A percentile compares a stretch with the other conserved stretches of the same genome.
Evolutionary conservation across 2,888 invertebrate species (phyloP).

Genomic region (Hyposoter didymator): DNA sequence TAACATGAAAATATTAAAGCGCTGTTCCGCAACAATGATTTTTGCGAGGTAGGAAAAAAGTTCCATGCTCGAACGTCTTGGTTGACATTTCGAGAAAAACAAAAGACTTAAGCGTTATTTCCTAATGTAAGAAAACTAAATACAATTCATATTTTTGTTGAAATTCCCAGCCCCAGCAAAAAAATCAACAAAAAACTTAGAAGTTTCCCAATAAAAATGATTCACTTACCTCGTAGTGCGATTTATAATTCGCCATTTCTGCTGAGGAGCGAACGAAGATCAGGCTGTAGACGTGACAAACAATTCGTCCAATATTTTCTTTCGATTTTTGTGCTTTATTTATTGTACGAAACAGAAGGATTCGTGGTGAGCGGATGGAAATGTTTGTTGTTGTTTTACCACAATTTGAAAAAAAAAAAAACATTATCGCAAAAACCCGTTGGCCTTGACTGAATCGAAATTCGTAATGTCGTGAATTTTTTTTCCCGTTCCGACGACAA

Average conservation of each 20-base stretch:
- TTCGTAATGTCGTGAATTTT: neutral
- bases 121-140: neutral
- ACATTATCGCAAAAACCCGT: no score
- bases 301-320: conserved; percentile 1
- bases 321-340: conserved; percentile 69
- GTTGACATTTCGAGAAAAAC: neutral
- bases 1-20: no score
- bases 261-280: neutral
- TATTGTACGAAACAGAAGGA: conserved; percentile 78
- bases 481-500: conserved; percentile 20
- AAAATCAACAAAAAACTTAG: neutral
- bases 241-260: neutral
- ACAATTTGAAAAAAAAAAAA: conserved; percentile 44
- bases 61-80: neutral
- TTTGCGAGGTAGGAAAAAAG: neutral
- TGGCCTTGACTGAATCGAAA: neutral
- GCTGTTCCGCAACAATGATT: no score
- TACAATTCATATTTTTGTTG: neutral
- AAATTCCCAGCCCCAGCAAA: neutral
- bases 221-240: conserved; percentile 12
- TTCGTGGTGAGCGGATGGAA: conserved; percentile 66
- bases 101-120: neutral
- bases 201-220: neutral
- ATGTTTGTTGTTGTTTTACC: conserved; percentile 70
- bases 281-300: conserved; percentile 5